Percentiles rank a stretch among this genome's conserved stretches.
Conservation (phyloP, 2,797 vertebrate species). For the Platyrinchus mystaceus region DNA sequence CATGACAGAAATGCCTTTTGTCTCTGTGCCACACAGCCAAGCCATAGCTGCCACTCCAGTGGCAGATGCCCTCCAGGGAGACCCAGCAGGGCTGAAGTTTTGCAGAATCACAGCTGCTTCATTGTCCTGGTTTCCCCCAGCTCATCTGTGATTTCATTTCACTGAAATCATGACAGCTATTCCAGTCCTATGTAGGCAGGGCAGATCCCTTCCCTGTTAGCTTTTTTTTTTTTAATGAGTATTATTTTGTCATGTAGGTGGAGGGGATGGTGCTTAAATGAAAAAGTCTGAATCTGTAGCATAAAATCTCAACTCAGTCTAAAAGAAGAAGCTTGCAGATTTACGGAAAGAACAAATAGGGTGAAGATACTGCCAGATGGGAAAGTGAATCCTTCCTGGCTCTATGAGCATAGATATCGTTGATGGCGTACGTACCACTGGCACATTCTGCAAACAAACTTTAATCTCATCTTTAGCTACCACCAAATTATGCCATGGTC, state of each 20-base stretch:
- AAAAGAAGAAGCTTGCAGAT: conserved; percentile 19
- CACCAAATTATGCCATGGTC: not conserved
- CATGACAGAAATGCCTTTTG: not conserved
- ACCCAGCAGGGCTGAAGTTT: not conserved
- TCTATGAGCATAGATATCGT: not conserved
- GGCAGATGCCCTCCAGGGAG: not conserved
- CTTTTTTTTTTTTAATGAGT: not conserved
- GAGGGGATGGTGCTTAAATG: conserved; percentile 21
- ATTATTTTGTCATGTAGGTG: conserved; percentile 10
- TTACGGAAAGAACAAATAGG: conserved; percentile 32
- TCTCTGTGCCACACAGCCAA: not conserved
- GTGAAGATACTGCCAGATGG: conserved; percentile 9
- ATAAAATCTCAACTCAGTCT: conserved; percentile 24
- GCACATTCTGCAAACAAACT: not conserved
- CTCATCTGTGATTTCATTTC: conserved; percentile 38
- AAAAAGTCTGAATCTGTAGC: conserved; percentile 18
- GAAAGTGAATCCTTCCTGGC: not conserved
- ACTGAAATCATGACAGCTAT: conserved; percentile 13
- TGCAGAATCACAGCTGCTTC: conserved; percentile 29
- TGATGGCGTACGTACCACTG: not conserved
- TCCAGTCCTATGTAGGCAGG: conserved; percentile 23
- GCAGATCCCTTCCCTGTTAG: not conserved
- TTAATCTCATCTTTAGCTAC: not conserved
- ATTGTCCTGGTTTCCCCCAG: conserved; percentile 34
- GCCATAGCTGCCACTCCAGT: not conserved